Conservation (phyloP, 2,113 vertebrate species). For the Lampris incognitus region DNA sequence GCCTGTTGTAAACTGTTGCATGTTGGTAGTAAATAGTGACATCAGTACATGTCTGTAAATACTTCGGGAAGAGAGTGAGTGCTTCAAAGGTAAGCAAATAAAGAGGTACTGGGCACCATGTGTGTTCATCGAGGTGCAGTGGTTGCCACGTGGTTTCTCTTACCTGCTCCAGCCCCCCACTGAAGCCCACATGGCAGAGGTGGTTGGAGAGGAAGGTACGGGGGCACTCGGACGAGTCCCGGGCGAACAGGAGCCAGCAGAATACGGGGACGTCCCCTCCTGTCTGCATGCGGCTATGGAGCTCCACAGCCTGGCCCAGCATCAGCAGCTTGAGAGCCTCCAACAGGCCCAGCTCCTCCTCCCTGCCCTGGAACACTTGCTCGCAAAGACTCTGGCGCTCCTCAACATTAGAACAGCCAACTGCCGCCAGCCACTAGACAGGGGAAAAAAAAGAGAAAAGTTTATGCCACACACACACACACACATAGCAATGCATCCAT, state of each 20-base stretch:
- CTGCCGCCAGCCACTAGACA: slow-evolving; percentile 74
- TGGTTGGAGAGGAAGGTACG: slow-evolving; percentile 92
- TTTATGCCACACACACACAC: not conserved
- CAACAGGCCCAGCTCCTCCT: slow-evolving; percentile 91
- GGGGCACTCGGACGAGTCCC: slow-evolving; percentile 92
- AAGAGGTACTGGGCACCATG: not conserved
- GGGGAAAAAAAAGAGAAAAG: not conserved
- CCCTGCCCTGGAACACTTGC: slow-evolving; percentile 86
- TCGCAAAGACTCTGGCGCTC: slow-evolving; percentile 88
- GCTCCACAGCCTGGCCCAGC: slow-evolving; percentile 88
- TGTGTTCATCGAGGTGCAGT: not conserved
- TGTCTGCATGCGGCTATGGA: slow-evolving; percentile 84
- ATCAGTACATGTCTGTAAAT: not conserved
- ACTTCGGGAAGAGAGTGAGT: not conserved
- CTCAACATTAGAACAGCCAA: slow-evolving; percentile 34
- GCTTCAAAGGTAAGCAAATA: not conserved
- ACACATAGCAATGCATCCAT: not conserved
- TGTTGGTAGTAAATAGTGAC: not conserved
- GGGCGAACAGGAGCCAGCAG: slow-evolving; percentile 94
- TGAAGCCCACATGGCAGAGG: slow-evolving; percentile 92
- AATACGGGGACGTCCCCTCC: slow-evolving; percentile 92
- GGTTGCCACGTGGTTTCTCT: slow-evolving; percentile 27
- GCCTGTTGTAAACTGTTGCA: not conserved
- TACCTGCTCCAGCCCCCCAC: slow-evolving; percentile 95
- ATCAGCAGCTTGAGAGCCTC: slow-evolving; percentile 97